A percentile compares a stretch with the other conserved stretches of the same genome.
These are phyloP conservation scores for Sitta europaea DNA, from an alignment of 2,113 vertebrate genomes.

Conservation along the genomic window DNA sequence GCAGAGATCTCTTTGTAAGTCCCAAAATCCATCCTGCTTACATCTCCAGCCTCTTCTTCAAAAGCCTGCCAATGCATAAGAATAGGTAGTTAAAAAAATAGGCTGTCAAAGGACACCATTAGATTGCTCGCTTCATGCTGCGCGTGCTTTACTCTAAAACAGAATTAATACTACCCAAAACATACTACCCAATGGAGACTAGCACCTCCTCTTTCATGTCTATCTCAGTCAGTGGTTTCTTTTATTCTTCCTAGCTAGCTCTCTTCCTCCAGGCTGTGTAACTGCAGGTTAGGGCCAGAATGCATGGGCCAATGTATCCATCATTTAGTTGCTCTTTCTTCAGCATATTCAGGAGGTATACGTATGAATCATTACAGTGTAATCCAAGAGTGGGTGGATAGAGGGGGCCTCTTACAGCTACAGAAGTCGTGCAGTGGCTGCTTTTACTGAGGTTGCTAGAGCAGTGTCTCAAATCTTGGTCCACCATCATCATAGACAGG, in stretches of 20 bases:
- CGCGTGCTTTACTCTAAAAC: background rate
- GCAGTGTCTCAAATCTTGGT: background rate
- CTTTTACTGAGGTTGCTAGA: background rate
- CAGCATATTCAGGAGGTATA: background rate
- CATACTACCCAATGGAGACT: background rate
- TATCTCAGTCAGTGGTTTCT: background rate
- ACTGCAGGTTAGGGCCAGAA: background rate
- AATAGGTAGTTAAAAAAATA: background rate
- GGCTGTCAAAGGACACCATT: background rate
- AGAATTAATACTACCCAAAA: background rate
- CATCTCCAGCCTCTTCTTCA: background rate
- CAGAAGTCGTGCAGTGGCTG: background rate
- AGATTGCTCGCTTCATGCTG: background rate
- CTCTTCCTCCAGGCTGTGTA: background rate
- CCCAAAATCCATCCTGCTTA: background rate
- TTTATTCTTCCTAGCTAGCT: background rate
- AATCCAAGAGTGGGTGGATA: background rate
- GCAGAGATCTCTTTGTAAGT: background rate
- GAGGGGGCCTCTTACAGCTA: background rate
- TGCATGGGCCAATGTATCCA: background rate
- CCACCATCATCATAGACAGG: background rate
- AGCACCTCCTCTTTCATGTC: background rate
- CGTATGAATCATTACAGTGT: background rate
- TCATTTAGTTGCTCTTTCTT: background rate
- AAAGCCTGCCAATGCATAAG: background rate